Base-by-base conservation (phyloP, 2,888 invertebrate species). In the Rapana venosa region DNA sequence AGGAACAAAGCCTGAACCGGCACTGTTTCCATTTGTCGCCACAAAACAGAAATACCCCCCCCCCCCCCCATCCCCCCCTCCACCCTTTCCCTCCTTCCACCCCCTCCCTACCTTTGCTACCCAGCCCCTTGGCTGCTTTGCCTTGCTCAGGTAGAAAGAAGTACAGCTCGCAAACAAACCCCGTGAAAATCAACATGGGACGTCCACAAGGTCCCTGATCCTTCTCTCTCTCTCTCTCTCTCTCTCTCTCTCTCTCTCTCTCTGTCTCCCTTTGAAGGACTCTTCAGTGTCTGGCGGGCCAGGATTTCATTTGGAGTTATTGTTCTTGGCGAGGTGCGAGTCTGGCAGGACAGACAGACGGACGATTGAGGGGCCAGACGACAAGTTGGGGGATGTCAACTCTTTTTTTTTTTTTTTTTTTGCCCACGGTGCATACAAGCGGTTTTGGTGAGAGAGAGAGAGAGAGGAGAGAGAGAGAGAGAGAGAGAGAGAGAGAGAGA, bases 101-200 rank as follows among this genome's bases (percentile, higher is more conserved):
- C 8, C 47, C 47, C 8, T 47, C 47, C 2, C 47, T 47, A 47
- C 47, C 47, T 47, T 47, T 47, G n/a, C 47, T 47, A 2, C 47
- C 2, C 47, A 47, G 47, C 47, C 47, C 47, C 2, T 5, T 2
- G 47, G 47, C 47, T 5, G 8, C 4, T 47, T 47, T 47, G 47
- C 47, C 47, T 47, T 47, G 47, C 47, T 8, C 36, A 87, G 17
- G 32, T 35, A 36, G n/a, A n/a, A n/a, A n/a, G n/a, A n/a, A n/a
- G n/a, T n/a, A n/a, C n/a, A n/a, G 32, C 32, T 87, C 47, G 8
- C 47, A 47, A 47, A n/a, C n/a, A n/a, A n/a, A n/a, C n/a, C 47
- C 47, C 47, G 88, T 88, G 79, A 88, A 88, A 79, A 88, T 79
- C 88, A 88, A 88, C 88, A 88, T n/a, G 47, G 56, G 30, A 47